A percentile compares a stretch with the other conserved stretches of the same genome.
These are phyloP conservation scores for Hypomecis atomaria DNA, from an alignment of 2,888 invertebrate species.

Conservation along the genomic window DNA sequence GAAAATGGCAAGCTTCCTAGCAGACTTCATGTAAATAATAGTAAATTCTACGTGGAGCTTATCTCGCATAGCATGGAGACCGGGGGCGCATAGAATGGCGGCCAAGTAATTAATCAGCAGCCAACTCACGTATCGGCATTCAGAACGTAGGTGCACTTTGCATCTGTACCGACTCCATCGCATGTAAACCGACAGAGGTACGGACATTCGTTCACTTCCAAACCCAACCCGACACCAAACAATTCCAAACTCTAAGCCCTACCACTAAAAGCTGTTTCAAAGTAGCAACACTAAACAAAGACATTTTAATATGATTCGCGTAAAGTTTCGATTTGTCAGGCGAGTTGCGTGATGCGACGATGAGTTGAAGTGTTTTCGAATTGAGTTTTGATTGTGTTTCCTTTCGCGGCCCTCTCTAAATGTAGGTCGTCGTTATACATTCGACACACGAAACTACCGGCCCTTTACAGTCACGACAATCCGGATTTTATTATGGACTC, in stretches of 20 bases:
- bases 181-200: conserved; percentile 40
- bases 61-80: conserved; percentile 6
- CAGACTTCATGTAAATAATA: conserved; percentile 10
- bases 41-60: conserved; percentile 6
- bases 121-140: conserved; percentile 50
- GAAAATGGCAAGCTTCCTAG: background rate
- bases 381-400: conserved; percentile 77
- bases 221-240: conserved; percentile 6
- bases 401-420: conserved; percentile 62
- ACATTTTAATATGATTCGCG: conserved; percentile 41
- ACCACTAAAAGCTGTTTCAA: conserved; percentile 1
- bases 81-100: conserved; percentile 40
- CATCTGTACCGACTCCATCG: conserved; percentile 43
- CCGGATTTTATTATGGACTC: conserved; percentile 12
- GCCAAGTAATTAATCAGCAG: conserved; percentile 55
- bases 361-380: conserved; percentile 72
- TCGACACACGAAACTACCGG: conserved; percentile 65
- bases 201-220: conserved; percentile 22
- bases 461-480: conserved; percentile 46
- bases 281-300: conserved; percentile 17
- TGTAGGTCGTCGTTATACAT: conserved; percentile 69
- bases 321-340: conserved; percentile 54
- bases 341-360: conserved; percentile 64
- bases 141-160: conserved; percentile 49
- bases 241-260: conserved; percentile 24